phyloP scores from a whole-genome alignment of 2,888 invertebrate species.

The Hypercompe scribonia region DNA sequence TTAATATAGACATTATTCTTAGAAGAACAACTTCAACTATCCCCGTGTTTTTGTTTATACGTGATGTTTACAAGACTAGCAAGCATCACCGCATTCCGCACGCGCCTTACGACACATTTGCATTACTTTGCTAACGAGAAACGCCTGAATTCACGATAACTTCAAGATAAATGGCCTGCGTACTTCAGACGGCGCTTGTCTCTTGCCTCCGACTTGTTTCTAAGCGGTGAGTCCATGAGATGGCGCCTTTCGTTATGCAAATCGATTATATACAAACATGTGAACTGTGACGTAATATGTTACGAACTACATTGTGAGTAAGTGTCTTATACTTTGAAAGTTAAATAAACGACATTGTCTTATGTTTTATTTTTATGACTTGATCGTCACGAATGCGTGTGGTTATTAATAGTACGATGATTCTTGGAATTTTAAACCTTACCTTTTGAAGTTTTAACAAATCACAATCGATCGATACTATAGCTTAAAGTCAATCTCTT shows the following conservation, averaged over 20 bases:
- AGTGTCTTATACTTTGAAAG: conserved; percentile 17
- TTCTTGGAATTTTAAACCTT: background rate
- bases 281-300: conserved; percentile 36
- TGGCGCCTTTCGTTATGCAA: conserved; percentile 55
- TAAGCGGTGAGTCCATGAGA: conserved; percentile 60
- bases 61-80: conserved; percentile 53
- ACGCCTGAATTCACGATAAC: conserved; percentile 65
- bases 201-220: conserved; percentile 65
- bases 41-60: conserved; percentile 64
- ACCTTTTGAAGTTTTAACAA: background rate
- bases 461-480: background rate
- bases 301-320: conserved; percentile 16
- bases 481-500: background rate
- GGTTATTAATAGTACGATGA: background rate
- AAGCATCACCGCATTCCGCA: conserved; percentile 67
- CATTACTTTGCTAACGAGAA: conserved; percentile 74
- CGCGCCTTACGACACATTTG: conserved; percentile 63
- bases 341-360: background rate
- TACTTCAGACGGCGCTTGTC: conserved; percentile 69
- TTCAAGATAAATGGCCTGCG: conserved; percentile 65
- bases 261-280: conserved; percentile 35
- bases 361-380: background rate
- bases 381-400: background rate
- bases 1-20: conserved; percentile 30
- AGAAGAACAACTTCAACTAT: conserved; percentile 40